phyloP scores from a whole-genome alignment of 1,140 invertebrate species.

The Micrasema minimum region DNA sequence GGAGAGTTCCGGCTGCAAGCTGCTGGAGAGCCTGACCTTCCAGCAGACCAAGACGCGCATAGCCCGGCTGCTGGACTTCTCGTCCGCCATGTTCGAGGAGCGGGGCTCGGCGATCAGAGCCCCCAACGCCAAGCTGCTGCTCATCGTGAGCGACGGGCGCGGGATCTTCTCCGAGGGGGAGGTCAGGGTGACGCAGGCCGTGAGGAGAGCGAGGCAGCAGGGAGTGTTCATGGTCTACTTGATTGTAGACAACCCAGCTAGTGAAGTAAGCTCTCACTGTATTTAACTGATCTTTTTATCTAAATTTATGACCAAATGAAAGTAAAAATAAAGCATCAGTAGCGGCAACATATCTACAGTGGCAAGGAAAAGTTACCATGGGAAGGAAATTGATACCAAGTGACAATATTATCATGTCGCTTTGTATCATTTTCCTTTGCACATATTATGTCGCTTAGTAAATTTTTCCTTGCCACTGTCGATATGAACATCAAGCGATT shows the following conservation, averaged over 20 bases:
- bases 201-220: conserved; percentile 81
- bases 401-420: too few relatives aligned
- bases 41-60: conserved; percentile 85
- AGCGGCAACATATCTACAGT: too few relatives aligned
- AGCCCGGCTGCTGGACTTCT: conserved; percentile 82
- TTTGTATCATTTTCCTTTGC: too few relatives aligned
- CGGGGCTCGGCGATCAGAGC: conserved; percentile 71
- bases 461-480: too few relatives aligned
- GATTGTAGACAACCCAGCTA: conserved; percentile 92
- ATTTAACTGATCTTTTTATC: background rate
- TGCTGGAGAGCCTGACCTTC: conserved; percentile 83
- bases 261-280: conserved; percentile 76
- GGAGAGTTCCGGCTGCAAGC: conserved; percentile 81
- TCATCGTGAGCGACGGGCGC: conserved; percentile 95
- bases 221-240: conserved; percentile 95
- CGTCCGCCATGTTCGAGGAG: conserved; percentile 75
- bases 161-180: conserved; percentile 92
- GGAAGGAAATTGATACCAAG: too few relatives aligned
- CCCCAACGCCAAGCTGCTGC: conserved; percentile 80
- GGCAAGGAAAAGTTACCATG: too few relatives aligned
- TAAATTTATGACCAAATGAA: too few relatives aligned
- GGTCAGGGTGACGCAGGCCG: conserved; percentile 78
- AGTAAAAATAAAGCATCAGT: too few relatives aligned
- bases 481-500: too few relatives aligned
- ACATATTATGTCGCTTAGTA: too few relatives aligned